Percentiles rank a stretch among this genome's conserved stretches.
phyloP scores from a whole-genome alignment of 2,888 invertebrate species.

The Empis stercorea region DNA sequence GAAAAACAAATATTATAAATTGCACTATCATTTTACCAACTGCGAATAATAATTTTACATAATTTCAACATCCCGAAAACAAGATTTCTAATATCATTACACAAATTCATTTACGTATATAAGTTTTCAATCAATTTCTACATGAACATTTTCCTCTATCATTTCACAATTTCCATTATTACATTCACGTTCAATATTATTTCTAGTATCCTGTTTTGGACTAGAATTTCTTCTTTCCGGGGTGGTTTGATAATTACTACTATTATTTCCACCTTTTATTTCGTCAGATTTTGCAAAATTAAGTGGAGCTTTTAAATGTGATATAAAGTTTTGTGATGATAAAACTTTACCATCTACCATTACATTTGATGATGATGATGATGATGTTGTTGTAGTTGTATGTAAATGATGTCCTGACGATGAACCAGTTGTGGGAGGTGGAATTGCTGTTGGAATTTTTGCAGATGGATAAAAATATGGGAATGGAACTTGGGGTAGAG shows the following conservation, averaged over 20 bases:
- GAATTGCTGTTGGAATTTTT: conserved; percentile 33
- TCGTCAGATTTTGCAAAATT: conserved; percentile 13
- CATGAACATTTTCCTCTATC: conserved; percentile 31
- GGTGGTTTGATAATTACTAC: conserved; percentile 16
- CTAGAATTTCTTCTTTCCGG: conserved; percentile 8
- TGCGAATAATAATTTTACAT: no score
- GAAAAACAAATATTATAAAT: no score
- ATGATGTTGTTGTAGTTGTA: conserved; percentile 9
- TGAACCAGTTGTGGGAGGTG: conserved; percentile 23
- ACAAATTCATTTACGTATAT: no score
- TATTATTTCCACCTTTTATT: neutral
- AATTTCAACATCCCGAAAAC: no score
- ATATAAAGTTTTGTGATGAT: conserved; percentile 9
- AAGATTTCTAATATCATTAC: no score
- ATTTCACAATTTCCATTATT: conserved; percentile 15
- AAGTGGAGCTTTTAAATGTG: conserved; percentile 9
- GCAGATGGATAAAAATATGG: conserved; percentile 35
- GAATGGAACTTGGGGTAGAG: conserved; percentile 33
- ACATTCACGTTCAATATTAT: conserved; percentile 1
- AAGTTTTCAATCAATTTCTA: conserved; percentile 31
- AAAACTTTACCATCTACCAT: conserved; percentile 9
- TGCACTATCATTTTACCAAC: no score
- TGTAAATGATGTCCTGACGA: conserved; percentile 5
- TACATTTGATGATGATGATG: conserved; percentile 13
- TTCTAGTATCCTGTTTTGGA: conserved; percentile 8